Evolutionary conservation across 2,113 vertebrate species (phyloP), one percentile per base, ranked within the genome.

Genomic region (Dipodomys spectabilis): DNA sequence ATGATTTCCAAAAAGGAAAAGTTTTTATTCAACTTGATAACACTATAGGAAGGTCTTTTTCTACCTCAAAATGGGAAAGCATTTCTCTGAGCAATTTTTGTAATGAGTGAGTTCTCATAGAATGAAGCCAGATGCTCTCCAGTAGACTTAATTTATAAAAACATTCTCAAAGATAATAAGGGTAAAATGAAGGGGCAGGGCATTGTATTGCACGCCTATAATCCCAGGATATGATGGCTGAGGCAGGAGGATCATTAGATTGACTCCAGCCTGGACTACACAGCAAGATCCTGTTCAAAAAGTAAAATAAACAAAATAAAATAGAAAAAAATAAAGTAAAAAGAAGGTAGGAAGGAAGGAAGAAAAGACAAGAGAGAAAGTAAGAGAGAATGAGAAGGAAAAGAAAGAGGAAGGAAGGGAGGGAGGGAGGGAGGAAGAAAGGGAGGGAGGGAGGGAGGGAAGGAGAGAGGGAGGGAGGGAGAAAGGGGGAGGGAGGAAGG

Each of bases 71-170:
- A 64, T 57, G 23, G 20, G 8, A 60, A 82, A 79, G 6, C 12
- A 81, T 72, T 67, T 83, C 13, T 93, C 32, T 39, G 32, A 82
- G 71, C 7, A 94, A 67, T 25, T 88, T 87, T 65, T 72, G 32
- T 57, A 88, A 84, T 65, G 35, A 93, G 6, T 45, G 20, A 27
- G 82, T 91, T 92, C 6, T 81, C 39, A 74, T 35, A 32, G 15
- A 74, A 65, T 25, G 5, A 45, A 75, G 11, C 25, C 45, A 91
- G 25, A 65, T 90, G 5, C 1, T 74, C 30, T 16, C 20, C 20
- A 23, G 4, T 62, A 16, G 15, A 57, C 53, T 57, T 57, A 13
- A 49, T 60, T 85, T 86, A n/a, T 73, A 71, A 90, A 87, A 72
- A 53, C 23, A 7, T 78, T 23, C 13, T 82, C 20, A 45, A 82